Evolutionary conservation across 1,140 invertebrate genomes (phyloP), one percentile per base, ranked within the genome.

Genomic region (Lysiphlebus fabarum): DNA sequence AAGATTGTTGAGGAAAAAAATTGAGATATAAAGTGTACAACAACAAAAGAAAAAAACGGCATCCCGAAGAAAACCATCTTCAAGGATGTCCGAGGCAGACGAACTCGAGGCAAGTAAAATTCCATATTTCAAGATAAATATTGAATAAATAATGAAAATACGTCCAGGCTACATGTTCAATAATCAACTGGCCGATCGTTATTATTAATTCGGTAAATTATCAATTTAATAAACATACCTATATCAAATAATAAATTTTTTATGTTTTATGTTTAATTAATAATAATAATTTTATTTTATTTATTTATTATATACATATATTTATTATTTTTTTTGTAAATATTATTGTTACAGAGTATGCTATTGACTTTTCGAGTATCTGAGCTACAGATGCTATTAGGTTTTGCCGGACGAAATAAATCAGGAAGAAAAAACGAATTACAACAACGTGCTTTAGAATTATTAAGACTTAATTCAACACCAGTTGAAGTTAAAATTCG

Each of bases 351-450:
- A 63, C 81, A 88, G 86, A 86, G 83, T 82, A 92, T 92, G 90
- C 82, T 93, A 74, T 83, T 89, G 80, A 86, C 85, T 77, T 92
- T 92, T 82, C 85, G 90, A 65, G 89, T 92, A 44, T 90, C 89
- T 69, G 90, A 93, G 79, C 84, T 93, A 67, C 90, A 92, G 79
- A 86, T 91, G 77, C 78, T 95, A 76, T 84, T 94, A 69, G 89
- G 87, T 73, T 88, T 88, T 79, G 92, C 91, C 73, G 90, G 90
- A 66, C 84, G 87, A 74, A 92, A 91, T 77, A 92, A 91, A 77
- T 86, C 85, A 68, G 93, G 93, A 63, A 84, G 92, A 74, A 95
- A 95, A 82, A 86, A 85, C 63, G 92, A 95, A 80, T 81, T 95
- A 54, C 87, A 93, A 80, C 80, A 83, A 60, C 82, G 93, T 73